Conservation (phyloP, 2,113 vertebrate species). For the Phylloscopus whistleri region DNA sequence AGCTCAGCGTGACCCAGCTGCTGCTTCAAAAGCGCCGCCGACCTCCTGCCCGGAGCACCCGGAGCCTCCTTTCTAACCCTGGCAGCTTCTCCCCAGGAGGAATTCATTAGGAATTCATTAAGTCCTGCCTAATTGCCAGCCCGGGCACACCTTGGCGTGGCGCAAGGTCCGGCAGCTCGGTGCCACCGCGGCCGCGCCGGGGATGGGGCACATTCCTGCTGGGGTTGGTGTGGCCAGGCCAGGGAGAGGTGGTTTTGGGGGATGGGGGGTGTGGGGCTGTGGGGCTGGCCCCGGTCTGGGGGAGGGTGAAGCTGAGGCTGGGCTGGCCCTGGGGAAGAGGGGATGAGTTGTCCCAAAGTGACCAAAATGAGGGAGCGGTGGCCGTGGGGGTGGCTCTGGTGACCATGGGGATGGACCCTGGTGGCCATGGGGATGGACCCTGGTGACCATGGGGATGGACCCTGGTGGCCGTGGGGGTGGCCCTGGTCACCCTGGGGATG, state of each 20-base stretch:
- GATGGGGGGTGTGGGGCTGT: not conserved
- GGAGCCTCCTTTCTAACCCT: not conserved
- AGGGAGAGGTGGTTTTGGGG: fast-evolving
- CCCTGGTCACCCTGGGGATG: not conserved
- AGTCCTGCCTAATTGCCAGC: not conserved
- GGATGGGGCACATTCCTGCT: fast-evolving
- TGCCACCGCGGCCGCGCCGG: not conserved
- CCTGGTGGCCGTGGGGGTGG: not conserved
- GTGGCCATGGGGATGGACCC: not conserved
- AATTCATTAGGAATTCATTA: slow-evolving; percentile 30
- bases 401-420: not conserved
- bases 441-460: not conserved
- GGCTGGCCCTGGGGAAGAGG: not conserved
- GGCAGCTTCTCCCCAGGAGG: not conserved
- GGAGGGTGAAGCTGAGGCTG: not conserved
- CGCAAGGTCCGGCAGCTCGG: not conserved
- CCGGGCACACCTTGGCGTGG: not conserved
- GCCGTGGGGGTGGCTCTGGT: fast-evolving
- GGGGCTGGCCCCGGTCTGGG: fast-evolving
- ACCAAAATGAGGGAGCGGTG: fast-evolving
- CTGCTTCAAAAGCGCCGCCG: not conserved
- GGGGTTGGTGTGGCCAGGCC: not conserved
- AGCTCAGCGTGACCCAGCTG: not conserved
- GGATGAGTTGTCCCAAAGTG: fast-evolving
- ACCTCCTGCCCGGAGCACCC: not conserved